These are phyloP conservation scores for Rhabditoides inermis DNA, from an alignment of 2,888 invertebrate species.

Conservation along the genomic window DNA sequence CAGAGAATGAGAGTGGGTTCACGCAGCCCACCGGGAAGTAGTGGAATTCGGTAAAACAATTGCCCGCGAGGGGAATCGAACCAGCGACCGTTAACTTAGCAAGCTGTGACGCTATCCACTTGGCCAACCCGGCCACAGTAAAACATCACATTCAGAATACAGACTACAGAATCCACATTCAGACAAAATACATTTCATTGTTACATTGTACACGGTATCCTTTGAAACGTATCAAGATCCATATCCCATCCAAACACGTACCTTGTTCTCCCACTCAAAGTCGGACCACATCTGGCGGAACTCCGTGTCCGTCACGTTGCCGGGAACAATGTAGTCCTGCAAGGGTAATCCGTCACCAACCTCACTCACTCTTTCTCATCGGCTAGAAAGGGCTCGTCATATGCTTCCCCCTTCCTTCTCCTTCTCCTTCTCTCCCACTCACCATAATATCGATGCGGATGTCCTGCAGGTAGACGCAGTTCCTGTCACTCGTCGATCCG, in stretches of 20 bases:
- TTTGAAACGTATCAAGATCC: too few species aligned
- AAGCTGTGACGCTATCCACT: too few species aligned
- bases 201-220: too few species aligned
- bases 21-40: too few species aligned
- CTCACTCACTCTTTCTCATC: conserved; percentile 2
- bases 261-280: conserved; percentile 99
- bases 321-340: conserved; percentile 88
- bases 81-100: too few species aligned
- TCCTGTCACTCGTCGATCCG: conserved; percentile 81
- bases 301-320: conserved; percentile 82
- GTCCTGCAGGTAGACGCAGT: conserved; percentile 95
- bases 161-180: too few species aligned
- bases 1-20: too few species aligned
- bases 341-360: conserved; percentile 53
- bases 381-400: conserved; percentile 1
- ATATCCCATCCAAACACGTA: conserved; percentile 38
- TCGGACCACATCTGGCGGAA: conserved; percentile 99
- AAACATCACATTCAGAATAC: too few species aligned
- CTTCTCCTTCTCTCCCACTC: background rate
- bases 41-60: too few species aligned
- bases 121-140: too few species aligned
- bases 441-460: conserved; percentile 78
- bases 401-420: background rate
- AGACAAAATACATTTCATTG: too few species aligned
- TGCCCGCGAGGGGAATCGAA: too few species aligned